Base-by-base conservation (phyloP, 30 jellyfish, hydroid and myxozoan genomes). In the Aurelia coerulea region DNA sequence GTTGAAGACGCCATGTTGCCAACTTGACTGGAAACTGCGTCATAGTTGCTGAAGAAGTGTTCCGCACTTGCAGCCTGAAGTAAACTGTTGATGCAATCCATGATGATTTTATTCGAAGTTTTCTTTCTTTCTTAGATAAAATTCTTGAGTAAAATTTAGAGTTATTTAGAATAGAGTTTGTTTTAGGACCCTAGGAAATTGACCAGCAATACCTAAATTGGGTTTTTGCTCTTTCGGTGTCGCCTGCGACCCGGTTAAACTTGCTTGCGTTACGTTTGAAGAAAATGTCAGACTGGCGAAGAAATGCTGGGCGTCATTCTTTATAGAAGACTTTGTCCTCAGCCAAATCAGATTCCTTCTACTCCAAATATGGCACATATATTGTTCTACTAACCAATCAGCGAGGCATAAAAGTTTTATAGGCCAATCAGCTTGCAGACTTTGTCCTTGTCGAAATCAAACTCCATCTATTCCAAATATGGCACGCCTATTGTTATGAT, bases 1-100 rank as follows among this genome's bases (percentile, higher is more conserved):
- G 13, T 46, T 46, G 56, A 64, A 19, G 93, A n/a, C 32, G 63
- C 91, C 16, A 68, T 58, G 59, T 63, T 63, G 52, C 77, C 74
- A 35, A 68, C 35, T 31, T 64, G 80, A 42, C 88, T 50, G 64
- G 80, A 64, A 13, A 59, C 88, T 46, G 95, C 88, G 85, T 84
- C 91, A 39, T 94, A 90, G 81, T 87, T 84, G 88, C 93, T 97
- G 79, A 94, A 74, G 89, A 94, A 88, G 77, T 94, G 97, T 64
- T 94, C 97, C 76, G 90, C 95, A 62, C 97, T 84, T 73, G 99
- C 99, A 62, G 99, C 94, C 79, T 88, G 97, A 53, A 94, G 94
- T 68, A 88, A 89, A 80, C 96, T 88, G 85, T 94, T 97, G 82
- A 94, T 68, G 74, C 89, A 86, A 46, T 86, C 95, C 95, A 86